Conservation (phyloP, 2,113 vertebrate genomes). For the Phycodurus eques region DNA sequence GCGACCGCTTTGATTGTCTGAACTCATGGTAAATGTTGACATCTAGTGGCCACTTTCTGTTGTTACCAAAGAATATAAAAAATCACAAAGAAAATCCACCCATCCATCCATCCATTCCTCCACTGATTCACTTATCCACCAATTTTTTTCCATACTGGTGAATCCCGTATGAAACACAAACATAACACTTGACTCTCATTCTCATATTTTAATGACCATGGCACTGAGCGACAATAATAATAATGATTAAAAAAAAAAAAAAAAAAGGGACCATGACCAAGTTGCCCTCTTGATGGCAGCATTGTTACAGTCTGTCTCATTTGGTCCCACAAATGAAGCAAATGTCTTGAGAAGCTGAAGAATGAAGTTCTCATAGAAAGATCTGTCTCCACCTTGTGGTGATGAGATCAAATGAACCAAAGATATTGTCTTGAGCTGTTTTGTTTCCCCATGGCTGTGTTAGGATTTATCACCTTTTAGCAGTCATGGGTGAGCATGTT, state of each 20-base stretch:
- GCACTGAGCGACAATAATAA: not conserved
- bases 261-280: not conserved
- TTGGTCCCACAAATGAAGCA: not conserved
- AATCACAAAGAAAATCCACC: too few species aligned
- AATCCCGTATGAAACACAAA: not conserved
- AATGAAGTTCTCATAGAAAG: not conserved
- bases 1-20: not conserved
- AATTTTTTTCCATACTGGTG: not conserved
- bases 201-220: not conserved
- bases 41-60: conserved; percentile 35
- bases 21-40: conserved; percentile 34
- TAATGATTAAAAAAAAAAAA: not conserved
- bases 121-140: not conserved
- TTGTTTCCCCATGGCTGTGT: not conserved
- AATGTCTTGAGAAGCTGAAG: not conserved
- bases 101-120: too few species aligned
- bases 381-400: not conserved
- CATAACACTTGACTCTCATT: not conserved
- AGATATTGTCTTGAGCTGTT: not conserved
- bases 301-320: conserved; percentile 17
- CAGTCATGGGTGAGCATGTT: too few species aligned
- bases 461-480: not conserved
- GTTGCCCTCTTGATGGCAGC: conserved; percentile 55
- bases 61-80: not conserved
- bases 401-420: too few species aligned